Base-by-base conservation (phyloP, 2,797 vertebrate species). In the Podarcis siculus region DNA sequence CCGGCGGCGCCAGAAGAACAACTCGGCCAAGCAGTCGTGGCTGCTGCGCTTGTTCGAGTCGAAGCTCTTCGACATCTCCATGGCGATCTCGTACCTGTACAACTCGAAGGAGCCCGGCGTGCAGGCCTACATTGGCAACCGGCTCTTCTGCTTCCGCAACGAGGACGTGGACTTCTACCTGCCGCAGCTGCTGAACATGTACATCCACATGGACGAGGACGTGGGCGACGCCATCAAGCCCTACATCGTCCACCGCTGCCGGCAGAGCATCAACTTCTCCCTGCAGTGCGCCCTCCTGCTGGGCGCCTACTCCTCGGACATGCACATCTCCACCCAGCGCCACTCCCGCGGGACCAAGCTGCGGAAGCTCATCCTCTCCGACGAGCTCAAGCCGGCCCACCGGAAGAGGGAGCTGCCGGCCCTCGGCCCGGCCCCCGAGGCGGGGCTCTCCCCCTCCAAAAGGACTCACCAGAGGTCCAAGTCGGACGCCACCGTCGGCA, bases 141-240 rank as follows among this genome's bases (percentile, higher is more conserved):
- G 99, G 0, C 97, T 99, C 12, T 99, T 99, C 96, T 99, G 97
- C 95, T 99, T 99, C 93, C 95, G 97, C 0, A 91, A 98, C 2
- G 98, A 99, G 3, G 98, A 99, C 0, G 98, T 99, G 94, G 99
- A 98, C 94, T 99, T 99, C 94, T 99, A 98, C 95, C 97, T 99
- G 86, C 99, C 99, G 0, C 99, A 99, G 97, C 96, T 99, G 80
- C 98, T 99, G 79, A 99, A 99, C 94, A 99, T 99, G 99, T 99
- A 99, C 97, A 98, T 99, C 87, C 98, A 99, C 97, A 99, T 99
- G 98, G 98, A 99, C 8, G 98, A 99, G 96, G 98, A 99, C 0
- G 98, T 99, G 17, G 99, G 98, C 0, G 99, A 99, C 0, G 99
- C 99, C 92, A 99, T 99, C 97, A 99, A 99, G 72, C 99, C 98